Conservation (phyloP, 2,113 vertebrate species). For the Poeciliopsis prolifica region DNA sequence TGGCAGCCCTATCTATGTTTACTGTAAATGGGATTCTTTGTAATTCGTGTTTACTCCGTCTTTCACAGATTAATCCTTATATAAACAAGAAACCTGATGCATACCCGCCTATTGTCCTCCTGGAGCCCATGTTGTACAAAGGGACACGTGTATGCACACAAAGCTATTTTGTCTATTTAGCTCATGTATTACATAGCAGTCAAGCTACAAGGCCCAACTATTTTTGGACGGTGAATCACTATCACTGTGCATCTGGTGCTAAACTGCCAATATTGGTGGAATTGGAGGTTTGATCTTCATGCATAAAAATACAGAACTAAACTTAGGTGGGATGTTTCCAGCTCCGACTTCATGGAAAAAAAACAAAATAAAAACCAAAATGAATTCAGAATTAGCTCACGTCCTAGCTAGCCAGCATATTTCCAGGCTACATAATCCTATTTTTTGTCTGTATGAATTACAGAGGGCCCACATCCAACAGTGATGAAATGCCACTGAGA, state of each 20-base stretch:
- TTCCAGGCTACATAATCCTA: background rate
- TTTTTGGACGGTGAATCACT: background rate
- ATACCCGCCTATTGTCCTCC: slow-evolving; percentile 24
- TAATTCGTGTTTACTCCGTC: slow-evolving; percentile 52
- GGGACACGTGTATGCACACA: background rate
- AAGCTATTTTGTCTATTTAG: background rate
- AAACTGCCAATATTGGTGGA: background rate
- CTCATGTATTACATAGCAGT: background rate
- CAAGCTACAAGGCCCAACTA: background rate
- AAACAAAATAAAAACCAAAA: background rate
- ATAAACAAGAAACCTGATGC: slow-evolving; percentile 40
- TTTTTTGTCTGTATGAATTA: too few species aligned
- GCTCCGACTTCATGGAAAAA: background rate
- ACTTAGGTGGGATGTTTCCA: background rate
- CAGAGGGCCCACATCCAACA: background rate
- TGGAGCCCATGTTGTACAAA: slow-evolving; percentile 3
- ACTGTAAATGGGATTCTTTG: slow-evolving; percentile 69
- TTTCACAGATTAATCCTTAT: slow-evolving; percentile 46
- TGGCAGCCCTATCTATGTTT: slow-evolving; percentile 61
- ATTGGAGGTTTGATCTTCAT: background rate
- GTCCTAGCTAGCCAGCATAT: background rate
- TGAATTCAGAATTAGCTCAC: background rate
- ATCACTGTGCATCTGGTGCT: background rate
- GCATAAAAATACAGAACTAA: background rate
- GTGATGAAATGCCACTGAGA: background rate